These are phyloP conservation scores for Ammodytes dubius DNA, from an alignment of 2,113 vertebrate genomes.

Conservation along the genomic window DNA sequence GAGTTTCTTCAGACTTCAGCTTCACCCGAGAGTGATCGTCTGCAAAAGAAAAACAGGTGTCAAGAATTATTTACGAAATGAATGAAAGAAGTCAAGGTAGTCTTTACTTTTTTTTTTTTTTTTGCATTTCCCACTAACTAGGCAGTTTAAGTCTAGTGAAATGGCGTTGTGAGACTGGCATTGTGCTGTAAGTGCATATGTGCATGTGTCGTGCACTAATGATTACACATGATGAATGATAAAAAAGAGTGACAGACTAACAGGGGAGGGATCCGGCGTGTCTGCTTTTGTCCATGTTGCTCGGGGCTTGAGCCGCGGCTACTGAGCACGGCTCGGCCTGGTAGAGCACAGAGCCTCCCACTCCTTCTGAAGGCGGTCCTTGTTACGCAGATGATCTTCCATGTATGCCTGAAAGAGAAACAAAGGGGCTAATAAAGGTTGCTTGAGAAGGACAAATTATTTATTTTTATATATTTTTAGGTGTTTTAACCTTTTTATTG, in stretches of 20 bases:
- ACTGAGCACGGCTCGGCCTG: constrained; percentile 94
- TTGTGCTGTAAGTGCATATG: background rate
- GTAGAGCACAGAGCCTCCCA: constrained; percentile 97
- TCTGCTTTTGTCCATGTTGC: constrained; percentile 94
- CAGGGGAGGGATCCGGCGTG: constrained; percentile 92
- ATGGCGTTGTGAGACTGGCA: background rate
- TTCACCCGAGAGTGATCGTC: constrained; percentile 97
- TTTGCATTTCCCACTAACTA: too few relatives aligned
- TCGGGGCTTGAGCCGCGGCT: constrained; percentile 84
- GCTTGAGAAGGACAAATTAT: too few relatives aligned
- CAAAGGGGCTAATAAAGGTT: background rate
- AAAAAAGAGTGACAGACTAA: constrained; percentile 79
- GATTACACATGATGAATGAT: background rate
- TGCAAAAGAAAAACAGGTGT: constrained; percentile 63
- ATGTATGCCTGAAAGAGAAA: constrained; percentile 90
- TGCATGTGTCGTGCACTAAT: background rate
- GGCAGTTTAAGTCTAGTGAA: background rate
- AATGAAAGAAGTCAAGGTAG: background rate
- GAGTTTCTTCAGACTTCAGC: constrained; percentile 92
- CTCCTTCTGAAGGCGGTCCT: constrained; percentile 95
- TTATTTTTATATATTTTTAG: too few relatives aligned
- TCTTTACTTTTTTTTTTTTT: background rate
- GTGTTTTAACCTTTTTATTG: too few relatives aligned
- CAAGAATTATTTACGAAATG: background rate
- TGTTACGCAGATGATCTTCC: constrained; percentile 97